Conservation (phyloP, 2,888 invertebrate genomes). For the Ephialtes manifestator region DNA sequence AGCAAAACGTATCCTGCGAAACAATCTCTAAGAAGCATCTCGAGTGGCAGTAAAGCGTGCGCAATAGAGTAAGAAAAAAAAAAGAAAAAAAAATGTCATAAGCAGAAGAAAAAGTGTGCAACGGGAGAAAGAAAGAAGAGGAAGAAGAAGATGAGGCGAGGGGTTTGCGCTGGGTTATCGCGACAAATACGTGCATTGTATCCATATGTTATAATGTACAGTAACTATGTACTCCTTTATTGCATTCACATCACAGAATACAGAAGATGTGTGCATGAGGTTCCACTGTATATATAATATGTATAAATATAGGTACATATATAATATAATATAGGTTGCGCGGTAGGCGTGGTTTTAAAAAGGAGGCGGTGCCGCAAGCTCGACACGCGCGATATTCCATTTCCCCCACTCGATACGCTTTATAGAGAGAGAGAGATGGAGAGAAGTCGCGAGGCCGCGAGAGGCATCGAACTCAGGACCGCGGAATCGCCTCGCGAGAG, state of each 20-base stretch:
- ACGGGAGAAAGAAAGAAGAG: not conserved
- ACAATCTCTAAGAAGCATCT: conserved; percentile 46
- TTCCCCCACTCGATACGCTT: conserved; percentile 70
- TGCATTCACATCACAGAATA: conserved; percentile 21
- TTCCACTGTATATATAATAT: conserved; percentile 32
- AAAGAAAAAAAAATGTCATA: not conserved
- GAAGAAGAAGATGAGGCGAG: conserved; percentile 29
- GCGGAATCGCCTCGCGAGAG: conserved; percentile 68
- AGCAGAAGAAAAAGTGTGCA: not conserved
- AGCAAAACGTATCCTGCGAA: conserved; percentile 10
- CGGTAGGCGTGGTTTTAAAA: conserved; percentile 85
- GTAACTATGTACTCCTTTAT: conserved; percentile 38
- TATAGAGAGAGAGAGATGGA: conserved; percentile 44
- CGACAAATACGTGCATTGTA: conserved; percentile 75
- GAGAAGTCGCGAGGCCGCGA: conserved; percentile 65
- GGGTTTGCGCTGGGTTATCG: conserved; percentile 69
- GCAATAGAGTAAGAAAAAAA: not conserved
- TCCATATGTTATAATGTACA: conserved; percentile 47
- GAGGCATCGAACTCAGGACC: conserved; percentile 84
- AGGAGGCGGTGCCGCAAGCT: conserved; percentile 79
- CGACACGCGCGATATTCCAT: conserved; percentile 76
- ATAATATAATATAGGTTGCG: conserved; percentile 77
- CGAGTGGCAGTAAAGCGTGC: conserved; percentile 41
- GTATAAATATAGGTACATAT: conserved; percentile 48
- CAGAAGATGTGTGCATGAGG: conserved; percentile 64